phyloP scores from a whole-genome alignment of 2,113 vertebrate genomes.

The Danionella cerebrum region DNA sequence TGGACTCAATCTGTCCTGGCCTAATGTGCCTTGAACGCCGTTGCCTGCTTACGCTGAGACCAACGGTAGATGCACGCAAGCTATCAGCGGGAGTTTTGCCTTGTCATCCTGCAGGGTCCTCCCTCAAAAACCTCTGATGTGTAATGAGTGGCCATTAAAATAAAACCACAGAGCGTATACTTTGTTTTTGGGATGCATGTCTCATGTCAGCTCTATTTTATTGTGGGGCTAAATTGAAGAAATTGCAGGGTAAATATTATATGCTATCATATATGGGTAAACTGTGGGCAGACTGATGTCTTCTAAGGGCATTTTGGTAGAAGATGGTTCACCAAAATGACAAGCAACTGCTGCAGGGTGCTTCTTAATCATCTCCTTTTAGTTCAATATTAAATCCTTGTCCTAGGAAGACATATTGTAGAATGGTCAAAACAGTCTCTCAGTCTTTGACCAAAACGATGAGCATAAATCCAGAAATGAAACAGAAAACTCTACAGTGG shows the following conservation, averaged over 20 bases:
- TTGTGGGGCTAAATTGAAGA: neutral
- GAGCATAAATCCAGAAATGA: too few relatives aligned
- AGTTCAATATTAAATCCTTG: neutral
- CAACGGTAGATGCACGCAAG: conserved; percentile 1
- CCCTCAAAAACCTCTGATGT: neutral
- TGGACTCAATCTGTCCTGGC: conserved; percentile 21
- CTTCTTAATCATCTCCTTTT: neutral
- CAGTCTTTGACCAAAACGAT: too few relatives aligned
- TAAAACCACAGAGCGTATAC: neutral
- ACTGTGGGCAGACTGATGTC: neutral
- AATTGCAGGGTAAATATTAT: neutral
- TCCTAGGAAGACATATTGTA: neutral
- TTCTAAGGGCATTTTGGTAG: neutral
- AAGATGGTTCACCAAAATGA: neutral
- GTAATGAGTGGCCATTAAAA: conserved; percentile 19
- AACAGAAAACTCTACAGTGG: too few relatives aligned
- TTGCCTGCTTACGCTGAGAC: neutral
- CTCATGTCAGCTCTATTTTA: neutral
- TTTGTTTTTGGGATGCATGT: neutral
- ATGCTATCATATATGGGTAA: neutral
- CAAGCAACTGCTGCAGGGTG: neutral
- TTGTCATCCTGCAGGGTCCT: neutral
- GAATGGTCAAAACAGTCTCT: neutral
- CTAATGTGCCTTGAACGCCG: conserved; percentile 8
- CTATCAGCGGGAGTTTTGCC: conserved; percentile 11